Conservation (phyloP, 1,140 invertebrate genomes). For the Tetranychus urticae region DNA sequence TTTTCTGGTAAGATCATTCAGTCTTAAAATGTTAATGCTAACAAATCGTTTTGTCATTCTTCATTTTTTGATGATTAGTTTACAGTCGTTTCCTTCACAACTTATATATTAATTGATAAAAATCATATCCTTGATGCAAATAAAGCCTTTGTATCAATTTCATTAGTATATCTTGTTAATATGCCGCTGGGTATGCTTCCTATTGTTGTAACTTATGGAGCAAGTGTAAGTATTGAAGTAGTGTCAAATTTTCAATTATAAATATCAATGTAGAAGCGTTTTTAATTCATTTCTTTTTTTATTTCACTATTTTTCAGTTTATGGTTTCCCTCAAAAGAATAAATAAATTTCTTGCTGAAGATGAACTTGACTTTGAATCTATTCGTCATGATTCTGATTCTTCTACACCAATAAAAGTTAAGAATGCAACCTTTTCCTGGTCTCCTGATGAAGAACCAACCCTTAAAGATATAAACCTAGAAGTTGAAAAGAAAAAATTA, state of each 20-base stretch:
- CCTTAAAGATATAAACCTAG: conserved; percentile 13
- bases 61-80: neutral
- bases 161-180: neutral
- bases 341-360: conserved; percentile 39
- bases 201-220: neutral
- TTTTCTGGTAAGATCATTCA: conserved; percentile 14
- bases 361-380: neutral
- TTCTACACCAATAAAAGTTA: neutral
- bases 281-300: no score
- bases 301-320: no score
- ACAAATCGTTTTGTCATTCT: neutral
- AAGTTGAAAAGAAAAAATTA: conserved; percentile 17
- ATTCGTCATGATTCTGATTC: neutral
- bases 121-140: neutral
- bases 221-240: neutral
- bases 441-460: conserved; percentile 5
- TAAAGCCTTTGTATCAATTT: neutral
- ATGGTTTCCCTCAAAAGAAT: conserved; percentile 44
- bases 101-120: neutral
- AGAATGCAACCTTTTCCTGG: neutral
- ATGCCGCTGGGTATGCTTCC: neutral
- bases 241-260: neutral
- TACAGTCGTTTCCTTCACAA: neutral
- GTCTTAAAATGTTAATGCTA: conserved; percentile 27
- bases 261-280: no score